Evolutionary conservation across 2,888 invertebrate species (phyloP), one percentile per base, ranked within the genome.

Genomic region (Clostera curtula): DNA sequence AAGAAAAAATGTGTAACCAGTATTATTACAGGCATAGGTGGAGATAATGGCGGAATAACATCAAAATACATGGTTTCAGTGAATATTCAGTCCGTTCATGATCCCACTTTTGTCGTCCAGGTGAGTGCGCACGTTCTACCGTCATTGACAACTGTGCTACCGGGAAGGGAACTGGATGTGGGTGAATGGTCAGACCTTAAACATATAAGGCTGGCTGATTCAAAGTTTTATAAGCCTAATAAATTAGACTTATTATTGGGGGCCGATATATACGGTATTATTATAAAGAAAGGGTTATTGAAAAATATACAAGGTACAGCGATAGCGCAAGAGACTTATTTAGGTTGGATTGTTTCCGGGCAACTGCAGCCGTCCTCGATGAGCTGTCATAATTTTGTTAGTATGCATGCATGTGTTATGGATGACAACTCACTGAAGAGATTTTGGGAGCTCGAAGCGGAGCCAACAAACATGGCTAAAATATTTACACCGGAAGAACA

Each of bases 381-480:
- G 5, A 5, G 24, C 5, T 17, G 13, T 12, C 32, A 32, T 3
- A 30, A 29, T 9, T 13, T 26, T 3, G 10, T 26, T 6, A 33
- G 16, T 21, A 14, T 39, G 5, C 40, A 40, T 19, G 6, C 29
- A 2, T 23, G 36, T 1, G 1, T 30, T 1, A 25, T 24, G 7
- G 33, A 33, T 5, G 27, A 42, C 5, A 40, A 44, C 3, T 7
- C 41, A 2, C 14, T 45, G 2, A 38, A 36, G 13, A 27, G 8
- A 9, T 47, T 47, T 32, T 50, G 44, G 47, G 44, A 49, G 14
- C 2, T 50, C 4, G 52, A 53, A 29, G 23, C 41, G 0, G 42
- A 47, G 13, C 25, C 28, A 5, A 19, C 11, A 7, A n/a, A 12
- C 4, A 7, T 2, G 5, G 27, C 25, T 1, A 39, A 26, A 17